Evolutionary conservation across 2,113 vertebrate species (phyloP), one percentile per base, ranked within the genome.

Genomic region (Orthochromis malagaraziensis): DNA sequence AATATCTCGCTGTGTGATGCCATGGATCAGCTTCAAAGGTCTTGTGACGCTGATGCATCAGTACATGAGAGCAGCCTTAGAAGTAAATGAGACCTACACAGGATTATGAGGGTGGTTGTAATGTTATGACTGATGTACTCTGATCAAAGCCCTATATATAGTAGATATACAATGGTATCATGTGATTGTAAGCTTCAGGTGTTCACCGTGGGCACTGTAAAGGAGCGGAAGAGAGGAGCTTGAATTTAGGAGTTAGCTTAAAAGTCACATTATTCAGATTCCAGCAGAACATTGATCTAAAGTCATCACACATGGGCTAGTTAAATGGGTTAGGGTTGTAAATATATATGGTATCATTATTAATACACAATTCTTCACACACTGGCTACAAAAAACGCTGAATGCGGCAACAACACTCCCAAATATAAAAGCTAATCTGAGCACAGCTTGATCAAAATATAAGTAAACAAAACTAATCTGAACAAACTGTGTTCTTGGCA

Each of bases 1-100:
- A 40, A 68, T 6, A 40, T 68, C 33, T 68, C 0, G 11, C 0
- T 68, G 11, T 68, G 1, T 68, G 33, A 68, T 68, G 6, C 63
- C 33, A 40, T 40, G 33, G 33, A 68, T 13, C 6, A 68, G 33
- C 19, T 68, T 68, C 63, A 68, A 68, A 40, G 63, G 33, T 68
- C 33, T 68, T 21, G 63, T 40, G 60, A 38, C 1, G 6, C 10
- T 65, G 6, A 38, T 65, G 60, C 10, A 13, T 65, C 31, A 38
- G 60, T 38, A 19, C 16, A 19, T 63, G 58, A 63, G 31, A 63
- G 19, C 33, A n/a, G 60, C 60, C 33, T 68, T 68, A 68, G 60
- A 68, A 0, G 19, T 68, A n/a, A 68, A 7, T 7, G 19, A 68
- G 33, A 68, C 19, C 2, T 68, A 38, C 60, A 65, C 60, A 38